These are phyloP conservation scores for Microcebus tavaratra DNA, from an alignment of 2,113 vertebrate species.

Conservation along the genomic window DNA sequence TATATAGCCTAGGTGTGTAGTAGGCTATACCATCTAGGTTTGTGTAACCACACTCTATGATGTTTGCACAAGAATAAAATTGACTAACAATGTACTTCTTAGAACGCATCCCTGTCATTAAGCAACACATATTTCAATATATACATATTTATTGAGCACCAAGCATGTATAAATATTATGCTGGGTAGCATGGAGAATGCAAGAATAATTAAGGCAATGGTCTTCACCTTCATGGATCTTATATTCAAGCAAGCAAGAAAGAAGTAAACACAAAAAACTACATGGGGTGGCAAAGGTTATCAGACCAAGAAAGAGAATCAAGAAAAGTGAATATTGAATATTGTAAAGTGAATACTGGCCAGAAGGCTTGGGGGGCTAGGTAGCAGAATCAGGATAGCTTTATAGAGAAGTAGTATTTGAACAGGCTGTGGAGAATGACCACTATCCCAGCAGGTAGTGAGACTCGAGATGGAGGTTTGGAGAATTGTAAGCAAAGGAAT, in stretches of 20 bases:
- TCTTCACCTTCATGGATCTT: neutral
- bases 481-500: neutral
- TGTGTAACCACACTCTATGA: neutral
- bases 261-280: neutral
- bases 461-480: neutral
- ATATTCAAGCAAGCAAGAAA: neutral
- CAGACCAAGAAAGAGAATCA: neutral
- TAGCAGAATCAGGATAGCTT: neutral
- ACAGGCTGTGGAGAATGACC: neutral
- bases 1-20: neutral
- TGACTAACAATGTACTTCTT: neutral
- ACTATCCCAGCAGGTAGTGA: neutral
- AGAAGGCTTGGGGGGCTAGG: neutral
- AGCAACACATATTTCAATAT: neutral
- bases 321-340: neutral
- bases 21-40: neutral
- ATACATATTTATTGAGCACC: neutral
- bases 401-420: neutral
- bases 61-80: neutral
- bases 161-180: neutral
- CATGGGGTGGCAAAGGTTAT: neutral
- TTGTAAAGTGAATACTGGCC: neutral
- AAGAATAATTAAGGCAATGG: slow-evolving; percentile 28
- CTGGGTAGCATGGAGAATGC: neutral
- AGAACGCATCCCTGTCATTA: neutral